Evolutionary conservation across 2,797 vertebrate species (phyloP), one percentile per base, ranked within the genome.

Genomic region (Cossypha polioptera): DNA sequence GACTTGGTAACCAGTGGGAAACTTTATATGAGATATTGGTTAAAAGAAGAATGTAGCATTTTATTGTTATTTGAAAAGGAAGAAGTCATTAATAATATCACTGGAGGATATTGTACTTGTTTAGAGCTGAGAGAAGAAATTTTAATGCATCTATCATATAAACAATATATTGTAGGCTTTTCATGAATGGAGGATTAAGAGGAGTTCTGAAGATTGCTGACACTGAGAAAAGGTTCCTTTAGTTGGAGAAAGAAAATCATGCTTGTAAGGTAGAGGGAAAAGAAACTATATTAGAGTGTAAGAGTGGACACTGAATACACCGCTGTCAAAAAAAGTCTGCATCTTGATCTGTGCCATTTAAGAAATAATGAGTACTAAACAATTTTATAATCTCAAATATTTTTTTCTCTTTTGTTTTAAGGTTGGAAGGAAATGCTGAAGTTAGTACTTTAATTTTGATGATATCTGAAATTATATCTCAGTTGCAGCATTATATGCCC

Each of bases 361-460:
- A 77, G n/a, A 47, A 78, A 69, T n/a, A 35, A 10, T 66, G 62
- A 57, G 16, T 57, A n/a, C 16, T 77, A n/a, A 20, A 9, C 5
- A 28, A 12, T 35, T 61, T 72, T 75, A 38, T 31, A 17, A 59
- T 53, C 6, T 85, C 29, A 54, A 57, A 53, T 87, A 10, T 17
- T 35, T 57, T 51, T 74, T 72, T 35, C n/a, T 55, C 3, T 62
- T 63, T 35, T 91, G 1, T 65, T 91, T 96, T 75, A 94, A 98
- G 98, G 38, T 65, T 91, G 43, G 94, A 94, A 83, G 88, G 48
- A 55, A 65, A 83, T 51, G 9, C 53, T 42, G 95, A 94, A 92
- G 28, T 40, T 66, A n/a, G 25, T 66, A 58, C 76, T 65, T 96
- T 92, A 57, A 36, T 40, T 71, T 87, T 86, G 19, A 43, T 96